Base-by-base conservation (phyloP, 1,140 invertebrate genomes). In the Bombus sylvicola region DNA sequence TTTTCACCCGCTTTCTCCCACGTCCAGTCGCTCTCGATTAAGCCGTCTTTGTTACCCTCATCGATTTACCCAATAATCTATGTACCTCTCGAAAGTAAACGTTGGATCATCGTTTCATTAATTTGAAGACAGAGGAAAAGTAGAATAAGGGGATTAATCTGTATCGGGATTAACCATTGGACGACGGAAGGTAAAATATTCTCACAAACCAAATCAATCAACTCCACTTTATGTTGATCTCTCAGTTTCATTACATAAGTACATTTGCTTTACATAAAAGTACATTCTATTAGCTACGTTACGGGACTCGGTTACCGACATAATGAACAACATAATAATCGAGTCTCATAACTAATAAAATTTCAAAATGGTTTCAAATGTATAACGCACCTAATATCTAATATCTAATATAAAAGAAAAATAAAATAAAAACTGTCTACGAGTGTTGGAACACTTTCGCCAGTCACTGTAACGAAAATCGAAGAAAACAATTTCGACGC, bases 1-100 rank as follows among this genome's bases (percentile, higher is more conserved):
- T 77, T 75, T 59, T 41, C 62, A 37, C 31, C 73, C 39, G 72
- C 78, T 76, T 87, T 88, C 41, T 68, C 72, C 43, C 71, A 9
- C 13, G 41, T 22, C 28, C 6, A 31, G 6, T 12, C 37, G 12
- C 10, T 15, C 9, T 15, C 71, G 71, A 82, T 81, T 43, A 3
- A 75, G 41, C 22, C 81, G 53, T 74, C 28, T 47, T 72, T n/a
- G 59, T 68, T 64, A 13, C 79, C 18, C 6, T 22, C n/a, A 15
- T n/a, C n/a, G 22, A 25, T 10, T 57, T 69, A 12, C 13, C 3
- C 31, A 53, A 80, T 9, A 2, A 8, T 28, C 22, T 18, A 28
- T n/a, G 64, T 28, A 43, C 15, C 3, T 37, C 66, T 25, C 66
- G 34, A 34, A 10, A 6, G 62, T 3, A 64, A 31, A n/a, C 12